Conservation (phyloP, 1,140 invertebrate genomes). For the Hyphantria cunea region DNA sequence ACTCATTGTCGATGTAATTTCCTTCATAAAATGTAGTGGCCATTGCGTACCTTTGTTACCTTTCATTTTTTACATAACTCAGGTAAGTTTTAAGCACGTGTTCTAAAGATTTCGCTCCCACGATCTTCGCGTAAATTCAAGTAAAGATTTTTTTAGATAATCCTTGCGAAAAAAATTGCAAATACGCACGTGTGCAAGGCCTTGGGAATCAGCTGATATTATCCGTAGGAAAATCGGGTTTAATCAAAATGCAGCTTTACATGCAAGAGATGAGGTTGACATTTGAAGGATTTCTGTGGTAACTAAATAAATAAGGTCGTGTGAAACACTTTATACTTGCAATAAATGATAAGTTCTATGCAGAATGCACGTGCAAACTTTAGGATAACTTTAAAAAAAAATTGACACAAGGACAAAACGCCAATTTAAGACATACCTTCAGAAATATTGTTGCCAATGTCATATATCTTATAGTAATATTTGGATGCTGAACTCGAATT, state of each 20-base stretch:
- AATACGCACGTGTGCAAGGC: conserved; percentile 61
- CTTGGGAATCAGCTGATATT: conserved; percentile 73
- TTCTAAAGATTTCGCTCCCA: conserved; percentile 55
- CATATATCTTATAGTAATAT: too few species aligned
- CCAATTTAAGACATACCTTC: background rate
- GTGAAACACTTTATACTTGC: conserved; percentile 12
- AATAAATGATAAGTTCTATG: conserved; percentile 14
- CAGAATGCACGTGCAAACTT: conserved; percentile 34
- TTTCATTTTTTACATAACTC: conserved; percentile 46
- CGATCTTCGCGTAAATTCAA: conserved; percentile 63
- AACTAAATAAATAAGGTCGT: background rate
- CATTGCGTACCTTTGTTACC: conserved; percentile 14
- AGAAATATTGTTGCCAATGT: background rate
- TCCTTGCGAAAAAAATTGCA: conserved; percentile 59
- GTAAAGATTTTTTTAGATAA: conserved; percentile 56
- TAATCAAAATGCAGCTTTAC: conserved; percentile 5
- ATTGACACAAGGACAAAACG: background rate
- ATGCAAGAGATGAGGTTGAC: background rate
- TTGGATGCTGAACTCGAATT: too few species aligned
- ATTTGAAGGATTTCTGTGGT: background rate
- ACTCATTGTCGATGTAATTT: conserved; percentile 10
- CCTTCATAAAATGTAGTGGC: conserved; percentile 11
- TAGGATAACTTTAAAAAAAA: too few species aligned
- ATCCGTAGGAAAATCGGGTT: conserved; percentile 9
- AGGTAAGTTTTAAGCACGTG: conserved; percentile 64